Evolutionary conservation across 1,140 invertebrate genomes (phyloP), one percentile per base, ranked within the genome.

Genomic region (Brachionus asplanchnoidis): DNA sequence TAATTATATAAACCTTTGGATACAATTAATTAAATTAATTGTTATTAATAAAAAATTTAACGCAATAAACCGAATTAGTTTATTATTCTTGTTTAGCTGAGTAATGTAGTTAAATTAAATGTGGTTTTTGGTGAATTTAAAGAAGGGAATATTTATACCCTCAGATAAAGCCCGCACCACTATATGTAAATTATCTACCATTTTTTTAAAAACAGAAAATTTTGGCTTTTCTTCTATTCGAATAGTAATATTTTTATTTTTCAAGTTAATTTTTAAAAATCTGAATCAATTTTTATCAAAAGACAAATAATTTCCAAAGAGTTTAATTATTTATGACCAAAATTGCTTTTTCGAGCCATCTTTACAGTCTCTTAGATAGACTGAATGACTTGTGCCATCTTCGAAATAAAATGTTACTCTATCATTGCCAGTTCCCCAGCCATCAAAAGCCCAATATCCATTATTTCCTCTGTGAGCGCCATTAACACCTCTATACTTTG

Each of bases 381-480:
- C 66, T 7, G 28, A 32, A 68, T 68, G 66, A 32, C 32, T 68
- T 12, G 26, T 14, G 8, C 66, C 66, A 68, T 68, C 66, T 14
- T 68, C 12, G 32, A 68, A 68, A 36, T 5, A 68, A 12, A 68
- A 68, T 8, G 32, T 68, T 23, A 68, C 66, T 68, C 12, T 11
- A 68, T 68, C 66, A 68, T 68, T 32, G 28, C 66, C 66, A 68
- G 66, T 68, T 68, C 66, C 66, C 26, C 26, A 68, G 26, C 66
- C 66, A 68, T 68, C 66, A 68, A 68, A 68, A 32, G 66, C 66
- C 66, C 66, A 68, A 68, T 68, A 68, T 32, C 66, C 66, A 68
- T 68, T 68, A 68, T 40, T 68, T 9, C 66, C 66, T 68, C 66
- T 68, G 12, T 68, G 66, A 12, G 66, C 66, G 3, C 66, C 66